Base-by-base conservation (phyloP, 2,797 vertebrate genomes). In the Manis crassicaudata region DNA sequence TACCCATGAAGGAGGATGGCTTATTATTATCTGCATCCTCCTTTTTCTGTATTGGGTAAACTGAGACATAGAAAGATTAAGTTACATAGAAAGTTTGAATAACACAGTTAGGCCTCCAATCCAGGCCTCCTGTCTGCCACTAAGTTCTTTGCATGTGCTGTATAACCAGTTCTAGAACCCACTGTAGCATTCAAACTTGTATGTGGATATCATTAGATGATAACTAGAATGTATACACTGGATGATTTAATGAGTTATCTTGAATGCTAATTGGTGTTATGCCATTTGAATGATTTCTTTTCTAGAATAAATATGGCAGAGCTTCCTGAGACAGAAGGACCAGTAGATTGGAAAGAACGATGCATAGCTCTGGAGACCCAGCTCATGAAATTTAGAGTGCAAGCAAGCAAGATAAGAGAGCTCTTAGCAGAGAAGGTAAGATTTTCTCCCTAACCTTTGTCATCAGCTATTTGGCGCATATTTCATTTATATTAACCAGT, bases 391-490 rank as follows among this genome's bases (percentile, higher is more conserved):
- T 99, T 99, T 98, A 99, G 99, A 94, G 98, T 99, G 96, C 99
- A 99, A 98, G 99, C 99, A 97, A 99, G 99, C 98, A 99, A 99
- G 98, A 99, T 99, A 94, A 98, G 99, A 97, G 99, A 99, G 84
- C 98, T 99, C 87, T 99, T 99, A 37, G 99, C 99, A 63, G 99
- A 99, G 97, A 99, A 99, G 99, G 99, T 99, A 96, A 76, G 98
- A 93, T 88, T 95, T 77, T 16, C 60, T 84, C 10, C 37, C 8
- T 40, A 52, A 50, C 43, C 12, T 90, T 77, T 75, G 37, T 50
- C 6, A 35, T 77, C 50, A 88, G 82, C 43, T 70, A 32, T 27
- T 21, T 23, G 40, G 63, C 29, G 7, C 13, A 37, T 87, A 17
- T 82, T 94, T 94, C 21, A 76, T 84, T 70, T 90, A 25, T 37